Evolutionary conservation across 2,113 vertebrate species (phyloP), one percentile per base, ranked within the genome.

Genomic region (Cyprinus carpio): DNA sequence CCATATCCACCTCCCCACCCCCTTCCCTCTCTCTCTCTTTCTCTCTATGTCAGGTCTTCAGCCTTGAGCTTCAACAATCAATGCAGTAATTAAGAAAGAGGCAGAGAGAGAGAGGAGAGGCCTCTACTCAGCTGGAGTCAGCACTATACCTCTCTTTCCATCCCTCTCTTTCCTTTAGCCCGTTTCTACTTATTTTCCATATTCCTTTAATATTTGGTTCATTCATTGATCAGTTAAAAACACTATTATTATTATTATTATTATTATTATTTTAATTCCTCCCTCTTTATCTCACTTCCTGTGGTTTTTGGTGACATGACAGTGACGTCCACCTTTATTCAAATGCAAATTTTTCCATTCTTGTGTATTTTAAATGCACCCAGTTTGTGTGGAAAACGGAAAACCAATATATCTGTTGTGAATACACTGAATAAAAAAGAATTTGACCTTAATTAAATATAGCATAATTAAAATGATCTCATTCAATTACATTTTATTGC

Each of bases 41-140:
- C 15, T 58, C 27, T 58, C 49, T 56, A n/a, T 18, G 16, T 4
- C 37, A 49, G 54, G 25, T 71, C 80, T 71, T 7, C 62, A 34
- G 64, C 43, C 46, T 82, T 82, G 43, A 65, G 64, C 62, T 82
- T 82, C 11, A 67, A 46, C 43, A 82, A 82, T 82, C 80, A 71
- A 82, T 82, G 80, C n/a, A 71, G 80, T 82, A 69, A 71, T 82
- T 54, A 82, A 71, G 80, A 82, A 69, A 82, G 40, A 51, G 75
- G 15, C 16, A 34, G 16, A 51, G 40, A 69, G 43, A 25, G 16
- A 31, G 43, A 25, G 16, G 23, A 15, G 37, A 51, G 40, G n/a
- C 43, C 34, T 75, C 6, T 56, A 54, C 49, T 77, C 29, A 6
- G 31, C 54, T 43, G 9, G 37, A 81, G 43, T 82, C 80, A 82